Percentiles rank a stretch among this genome's conserved stretches.
These are phyloP conservation scores for Labroides dimidiatus DNA, from an alignment of 2,797 vertebrate genomes.

Conservation along the genomic window DNA sequence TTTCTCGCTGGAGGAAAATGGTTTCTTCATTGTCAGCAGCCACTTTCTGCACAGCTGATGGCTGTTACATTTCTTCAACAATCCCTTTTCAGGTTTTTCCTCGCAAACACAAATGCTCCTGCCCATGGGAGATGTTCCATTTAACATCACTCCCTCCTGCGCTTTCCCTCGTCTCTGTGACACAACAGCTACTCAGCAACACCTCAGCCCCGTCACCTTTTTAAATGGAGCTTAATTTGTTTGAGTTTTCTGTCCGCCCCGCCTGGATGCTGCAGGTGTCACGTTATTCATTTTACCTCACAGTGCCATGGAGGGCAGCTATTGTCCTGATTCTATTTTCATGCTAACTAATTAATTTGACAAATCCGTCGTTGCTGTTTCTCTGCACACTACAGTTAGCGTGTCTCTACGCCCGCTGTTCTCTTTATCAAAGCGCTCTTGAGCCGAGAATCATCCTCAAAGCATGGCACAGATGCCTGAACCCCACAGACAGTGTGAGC, in stretches of 20 bases:
- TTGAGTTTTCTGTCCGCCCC: constrained; percentile 28
- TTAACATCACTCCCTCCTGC: constrained; percentile 59
- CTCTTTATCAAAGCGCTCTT: constrained; percentile 40
- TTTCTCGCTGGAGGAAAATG: constrained; percentile 25
- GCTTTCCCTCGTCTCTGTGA: constrained; percentile 37
- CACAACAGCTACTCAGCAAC: constrained; percentile 18
- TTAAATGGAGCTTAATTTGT: constrained; percentile 70
- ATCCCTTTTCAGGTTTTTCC: constrained; percentile 60
- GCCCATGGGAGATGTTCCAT: constrained; percentile 75
- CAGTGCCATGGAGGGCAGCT: constrained; percentile 9
- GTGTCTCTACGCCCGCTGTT: constrained; percentile 30
- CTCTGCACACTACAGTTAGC: constrained; percentile 15
- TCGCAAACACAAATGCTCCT: constrained; percentile 52
- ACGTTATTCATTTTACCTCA: constrained; percentile 44
- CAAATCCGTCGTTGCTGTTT: constrained; percentile 34
- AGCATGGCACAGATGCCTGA: constrained; percentile 48
- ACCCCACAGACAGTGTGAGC: constrained; percentile 32
- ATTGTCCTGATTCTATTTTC: constrained; percentile 50
- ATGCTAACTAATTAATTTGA: constrained; percentile 58
- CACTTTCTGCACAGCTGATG: constrained; percentile 53
- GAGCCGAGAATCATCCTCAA: constrained; percentile 37
- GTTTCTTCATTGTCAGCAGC: constrained; percentile 57
- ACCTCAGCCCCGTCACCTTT: constrained; percentile 37
- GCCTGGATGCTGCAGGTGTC: constrained; percentile 44
- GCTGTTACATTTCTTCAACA: constrained; percentile 70